A percentile compares a stretch with the other conserved stretches of the same genome.
phyloP scores from a whole-genome alignment of 2,797 vertebrate genomes.

The Anomalospiza imberbis region DNA sequence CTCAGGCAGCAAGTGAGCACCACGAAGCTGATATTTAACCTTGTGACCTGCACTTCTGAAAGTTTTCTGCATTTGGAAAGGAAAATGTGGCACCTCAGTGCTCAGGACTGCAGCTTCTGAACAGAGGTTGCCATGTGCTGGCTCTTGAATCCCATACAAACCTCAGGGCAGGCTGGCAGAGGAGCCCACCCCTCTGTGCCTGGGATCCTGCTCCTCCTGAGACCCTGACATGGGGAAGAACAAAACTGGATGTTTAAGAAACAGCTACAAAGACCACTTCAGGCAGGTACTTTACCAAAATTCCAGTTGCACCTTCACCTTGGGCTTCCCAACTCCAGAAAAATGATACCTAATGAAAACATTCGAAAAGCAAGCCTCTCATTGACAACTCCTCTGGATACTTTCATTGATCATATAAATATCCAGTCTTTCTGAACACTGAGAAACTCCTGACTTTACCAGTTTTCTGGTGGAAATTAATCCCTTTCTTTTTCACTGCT shows the following conservation, averaged over 20 bases:
- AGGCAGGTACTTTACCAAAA: not conserved
- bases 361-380: not conserved
- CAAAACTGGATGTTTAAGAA: not conserved
- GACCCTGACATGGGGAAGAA: not conserved
- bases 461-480: not conserved
- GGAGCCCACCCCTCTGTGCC: too few species aligned
- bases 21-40: not conserved
- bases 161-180: not conserved
- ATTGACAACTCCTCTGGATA: not conserved
- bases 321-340: not conserved
- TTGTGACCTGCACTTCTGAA: not conserved
- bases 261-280: not conserved
- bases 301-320: not conserved
- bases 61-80: not conserved
- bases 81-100: not conserved
- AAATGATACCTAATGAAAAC: not conserved
- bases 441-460: not conserved
- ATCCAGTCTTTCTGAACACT: not conserved
- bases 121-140: not conserved
- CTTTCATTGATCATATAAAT: not conserved
- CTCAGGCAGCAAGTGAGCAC: not conserved
- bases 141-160: accelerated
- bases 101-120: not conserved
- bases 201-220: not conserved
- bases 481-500: not conserved